phyloP scores from a whole-genome alignment of 1,140 invertebrate species.

The Achatina immaculata region DNA sequence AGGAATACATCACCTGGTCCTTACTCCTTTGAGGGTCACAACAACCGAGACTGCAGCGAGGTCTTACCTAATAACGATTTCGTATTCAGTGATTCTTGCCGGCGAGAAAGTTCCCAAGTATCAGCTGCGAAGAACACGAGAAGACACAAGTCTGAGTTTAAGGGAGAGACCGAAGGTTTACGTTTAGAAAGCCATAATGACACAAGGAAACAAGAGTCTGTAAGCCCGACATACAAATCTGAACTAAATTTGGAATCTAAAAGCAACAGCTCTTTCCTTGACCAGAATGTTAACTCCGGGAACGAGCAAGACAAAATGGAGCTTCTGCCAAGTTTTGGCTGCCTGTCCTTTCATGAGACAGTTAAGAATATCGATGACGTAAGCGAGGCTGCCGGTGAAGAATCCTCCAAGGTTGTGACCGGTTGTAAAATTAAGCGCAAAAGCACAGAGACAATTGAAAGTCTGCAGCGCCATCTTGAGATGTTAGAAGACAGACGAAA shows the following conservation, averaged over 20 bases:
- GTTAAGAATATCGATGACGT: background rate
- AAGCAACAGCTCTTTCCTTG: background rate
- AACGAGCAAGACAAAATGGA: background rate
- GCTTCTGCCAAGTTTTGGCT: background rate
- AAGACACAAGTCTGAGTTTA: background rate
- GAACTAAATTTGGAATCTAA: background rate
- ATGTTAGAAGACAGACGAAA: conserved; percentile 25
- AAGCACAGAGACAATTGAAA: conserved; percentile 7
- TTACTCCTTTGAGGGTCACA: background rate
- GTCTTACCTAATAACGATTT: background rate
- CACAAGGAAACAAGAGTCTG: background rate
- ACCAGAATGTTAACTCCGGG: background rate
- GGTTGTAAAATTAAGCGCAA: background rate
- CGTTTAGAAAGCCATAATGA: background rate
- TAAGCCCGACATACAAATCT: background rate
- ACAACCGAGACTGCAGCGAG: background rate
- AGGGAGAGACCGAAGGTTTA: background rate
- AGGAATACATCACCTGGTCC: no score
- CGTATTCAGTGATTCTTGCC: background rate
- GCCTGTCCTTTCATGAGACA: background rate
- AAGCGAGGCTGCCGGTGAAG: background rate
- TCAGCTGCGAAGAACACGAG: background rate
- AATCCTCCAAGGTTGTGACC: background rate
- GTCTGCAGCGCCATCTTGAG: conserved; percentile 24
- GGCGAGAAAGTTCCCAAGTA: background rate